phyloP scores from a whole-genome alignment of 2,113 vertebrate genomes.

The Trichomycterus rosablanca region DNA sequence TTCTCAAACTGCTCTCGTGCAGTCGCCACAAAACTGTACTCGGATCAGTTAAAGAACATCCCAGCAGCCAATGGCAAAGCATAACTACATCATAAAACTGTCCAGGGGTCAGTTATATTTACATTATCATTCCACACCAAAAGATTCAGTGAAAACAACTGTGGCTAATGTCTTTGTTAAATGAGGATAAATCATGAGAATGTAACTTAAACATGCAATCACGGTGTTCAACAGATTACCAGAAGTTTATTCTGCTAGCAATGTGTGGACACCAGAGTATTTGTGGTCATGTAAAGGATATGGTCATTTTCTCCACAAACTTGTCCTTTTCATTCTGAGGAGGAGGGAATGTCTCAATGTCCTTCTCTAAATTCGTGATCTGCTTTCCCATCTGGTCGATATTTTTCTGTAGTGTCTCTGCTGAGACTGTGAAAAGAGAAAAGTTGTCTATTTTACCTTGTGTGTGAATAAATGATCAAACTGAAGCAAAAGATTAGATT shows the following conservation, averaged over 20 bases:
- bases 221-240: no score
- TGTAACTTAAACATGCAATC: no score
- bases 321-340: conserved; percentile 71
- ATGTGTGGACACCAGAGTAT: no score
- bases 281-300: conserved; percentile 64
- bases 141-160: no score
- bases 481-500: no score
- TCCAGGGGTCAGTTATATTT: no score
- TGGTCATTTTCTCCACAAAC: conserved; percentile 76
- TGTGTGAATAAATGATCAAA: not conserved
- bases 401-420: conserved; percentile 78
- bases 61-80: not conserved
- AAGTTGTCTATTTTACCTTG: not conserved
- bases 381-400: conserved; percentile 78
- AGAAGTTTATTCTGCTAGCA: no score
- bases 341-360: conserved; percentile 75
- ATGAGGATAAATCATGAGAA: no score
- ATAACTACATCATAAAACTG: no score
- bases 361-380: conserved; percentile 67
- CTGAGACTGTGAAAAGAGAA: conserved; percentile 62
- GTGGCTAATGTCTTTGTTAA: no score
- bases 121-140: no score
- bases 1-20: conserved; percentile 75
- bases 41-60: conserved; percentile 63
- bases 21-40: conserved; percentile 70